Percentiles rank a stretch among this genome's conserved stretches.
Conservation (phyloP, 2,888 invertebrate genomes). For the Drosophila algonquin region DNA sequence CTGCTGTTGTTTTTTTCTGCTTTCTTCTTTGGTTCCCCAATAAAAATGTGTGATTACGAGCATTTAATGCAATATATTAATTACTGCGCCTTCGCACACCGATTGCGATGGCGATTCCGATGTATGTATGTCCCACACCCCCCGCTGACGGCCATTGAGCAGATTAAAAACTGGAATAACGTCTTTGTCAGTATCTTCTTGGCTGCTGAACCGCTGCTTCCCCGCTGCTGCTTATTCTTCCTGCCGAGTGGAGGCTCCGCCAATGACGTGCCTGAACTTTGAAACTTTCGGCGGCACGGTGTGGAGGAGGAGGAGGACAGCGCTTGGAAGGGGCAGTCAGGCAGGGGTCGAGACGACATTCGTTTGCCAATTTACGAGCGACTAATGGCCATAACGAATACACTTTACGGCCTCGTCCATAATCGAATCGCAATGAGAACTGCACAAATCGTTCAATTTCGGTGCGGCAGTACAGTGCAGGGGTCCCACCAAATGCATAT, state of each 20-base stretch:
- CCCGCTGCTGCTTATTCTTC: slow-evolving; percentile 8
- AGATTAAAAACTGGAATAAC: slow-evolving; percentile 80
- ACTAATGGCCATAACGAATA: slow-evolving; percentile 82
- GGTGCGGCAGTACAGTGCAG: slow-evolving; percentile 20
- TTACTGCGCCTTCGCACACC: slow-evolving; percentile 46
- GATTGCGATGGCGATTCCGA: slow-evolving; percentile 27
- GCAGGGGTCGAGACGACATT: slow-evolving; percentile 58
- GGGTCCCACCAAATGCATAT: slow-evolving; percentile 31
- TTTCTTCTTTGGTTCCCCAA: slow-evolving; percentile 35
- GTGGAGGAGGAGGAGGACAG: no score
- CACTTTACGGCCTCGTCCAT: slow-evolving; percentile 79
- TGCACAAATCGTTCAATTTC: slow-evolving; percentile 61
- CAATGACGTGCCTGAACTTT: slow-evolving; percentile 50
- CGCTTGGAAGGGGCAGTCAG: slow-evolving; percentile 10
- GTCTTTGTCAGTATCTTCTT: slow-evolving; percentile 60
- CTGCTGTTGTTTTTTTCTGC: slow-evolving; percentile 18
- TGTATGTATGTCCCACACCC: slow-evolving; percentile 18
- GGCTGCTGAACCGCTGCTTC: slow-evolving; percentile 9
- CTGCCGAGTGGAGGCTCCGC: slow-evolving; percentile 34
- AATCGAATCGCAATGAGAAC: slow-evolving; percentile 63
- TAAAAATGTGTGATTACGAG: slow-evolving; percentile 75
- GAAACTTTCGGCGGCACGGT: slow-evolving; percentile 29
- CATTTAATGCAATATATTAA: slow-evolving; percentile 75
- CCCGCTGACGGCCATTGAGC: slow-evolving; percentile 40
- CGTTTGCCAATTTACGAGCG: slow-evolving; percentile 79